These are phyloP conservation scores for Philopedon plagiatum DNA, from an alignment of 2,888 invertebrate genomes.

Conservation along the genomic window DNA sequence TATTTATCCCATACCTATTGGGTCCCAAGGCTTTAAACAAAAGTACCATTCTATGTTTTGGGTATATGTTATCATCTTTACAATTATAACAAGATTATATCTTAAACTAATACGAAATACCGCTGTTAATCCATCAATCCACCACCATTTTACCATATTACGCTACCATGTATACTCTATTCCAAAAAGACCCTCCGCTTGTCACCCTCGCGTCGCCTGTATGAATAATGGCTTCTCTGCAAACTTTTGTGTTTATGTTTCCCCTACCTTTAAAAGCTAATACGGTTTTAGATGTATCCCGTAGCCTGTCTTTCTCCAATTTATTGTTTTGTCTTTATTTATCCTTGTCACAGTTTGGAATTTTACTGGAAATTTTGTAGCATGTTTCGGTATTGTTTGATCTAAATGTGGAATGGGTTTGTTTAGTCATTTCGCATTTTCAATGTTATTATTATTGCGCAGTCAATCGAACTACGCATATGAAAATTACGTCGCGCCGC, in stretches of 20 bases:
- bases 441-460: no score
- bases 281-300: slow-evolving; percentile 43
- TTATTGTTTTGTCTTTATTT: slow-evolving; percentile 12
- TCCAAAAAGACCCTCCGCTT: slow-evolving; percentile 42
- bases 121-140: slow-evolving; percentile 39
- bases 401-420: neutral
- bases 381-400: slow-evolving; percentile 1
- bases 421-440: no score
- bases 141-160: slow-evolving; percentile 48
- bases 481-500: no score
- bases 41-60: no score
- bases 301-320: slow-evolving; percentile 17
- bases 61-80: no score
- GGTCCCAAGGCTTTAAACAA: no score
- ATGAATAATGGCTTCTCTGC: slow-evolving; percentile 53
- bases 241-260: slow-evolving; percentile 55
- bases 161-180: slow-evolving; percentile 40
- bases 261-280: slow-evolving; percentile 50
- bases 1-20: no score
- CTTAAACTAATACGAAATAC: neutral
- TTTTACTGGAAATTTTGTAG: neutral
- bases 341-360: slow-evolving; percentile 4
- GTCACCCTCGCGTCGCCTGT: slow-evolving; percentile 40
- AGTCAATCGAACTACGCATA: no score
- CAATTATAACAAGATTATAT: neutral